A percentile compares a stretch with the other conserved stretches of the same genome.
Conservation (phyloP, 1,140 invertebrate genomes). For the Coelopa frigida region DNA sequence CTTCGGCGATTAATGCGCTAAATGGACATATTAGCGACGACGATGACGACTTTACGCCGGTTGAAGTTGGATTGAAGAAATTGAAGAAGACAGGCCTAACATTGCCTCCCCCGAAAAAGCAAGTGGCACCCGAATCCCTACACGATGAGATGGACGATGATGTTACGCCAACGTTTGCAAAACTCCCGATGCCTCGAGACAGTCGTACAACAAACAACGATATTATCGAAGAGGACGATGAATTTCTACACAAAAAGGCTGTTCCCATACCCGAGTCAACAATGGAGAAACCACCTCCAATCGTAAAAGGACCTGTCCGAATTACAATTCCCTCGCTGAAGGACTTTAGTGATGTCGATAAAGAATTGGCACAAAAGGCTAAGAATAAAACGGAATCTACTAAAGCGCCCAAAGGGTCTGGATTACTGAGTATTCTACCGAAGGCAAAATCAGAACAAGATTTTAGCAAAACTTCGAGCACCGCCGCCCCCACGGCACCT, state of each 20-base stretch:
- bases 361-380: conserved; percentile 30
- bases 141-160: conserved; percentile 10
- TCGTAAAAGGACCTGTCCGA: conserved; percentile 29
- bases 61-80: background rate
- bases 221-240: conserved; percentile 48
- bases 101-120: conserved; percentile 29
- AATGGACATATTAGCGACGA: conserved; percentile 30
- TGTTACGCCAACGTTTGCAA: conserved; percentile 24
- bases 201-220: background rate
- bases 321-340: conserved; percentile 43
- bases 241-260: conserved; percentile 53
- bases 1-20: too few species aligned
- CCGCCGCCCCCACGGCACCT: background rate
- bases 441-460: conserved; percentile 47
- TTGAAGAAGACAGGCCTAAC: background rate
- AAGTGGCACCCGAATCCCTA: too few species aligned
- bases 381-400: conserved; percentile 23
- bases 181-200: conserved; percentile 28
- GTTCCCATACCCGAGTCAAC: conserved; percentile 11
- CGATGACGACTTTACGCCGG: conserved; percentile 11
- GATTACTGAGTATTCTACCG: conserved; percentile 49
- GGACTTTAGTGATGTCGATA: conserved; percentile 50
- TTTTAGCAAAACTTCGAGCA: conserved; percentile 27
- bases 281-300: conserved; percentile 19
- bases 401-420: conserved; percentile 40